Conservation (phyloP, 2,113 vertebrate species). For the Tretioscincus oriximinensis region DNA sequence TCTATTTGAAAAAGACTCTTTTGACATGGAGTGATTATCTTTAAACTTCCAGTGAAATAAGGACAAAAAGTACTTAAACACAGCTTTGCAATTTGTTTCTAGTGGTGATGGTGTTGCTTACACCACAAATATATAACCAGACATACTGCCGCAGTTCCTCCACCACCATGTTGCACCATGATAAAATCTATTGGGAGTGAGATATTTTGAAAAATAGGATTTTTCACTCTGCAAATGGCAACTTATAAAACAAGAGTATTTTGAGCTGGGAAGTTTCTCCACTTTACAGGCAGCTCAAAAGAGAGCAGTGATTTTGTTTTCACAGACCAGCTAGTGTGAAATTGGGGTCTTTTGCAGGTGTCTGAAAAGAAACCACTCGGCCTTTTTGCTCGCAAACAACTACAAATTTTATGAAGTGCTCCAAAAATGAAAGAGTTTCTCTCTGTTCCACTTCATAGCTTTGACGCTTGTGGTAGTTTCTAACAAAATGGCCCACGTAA, state of each 20-base stretch:
- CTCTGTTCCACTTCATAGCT: neutral
- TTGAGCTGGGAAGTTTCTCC: conserved; percentile 15
- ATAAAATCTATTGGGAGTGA: conserved; percentile 1
- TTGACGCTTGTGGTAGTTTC: neutral
- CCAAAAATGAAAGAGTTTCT: neutral
- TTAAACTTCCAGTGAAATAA: too few relatives aligned
- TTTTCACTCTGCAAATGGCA: neutral
- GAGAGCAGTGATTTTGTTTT: conserved; percentile 11
- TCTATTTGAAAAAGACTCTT: too few relatives aligned
- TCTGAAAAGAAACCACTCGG: neutral
- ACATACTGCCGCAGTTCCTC: too few relatives aligned
- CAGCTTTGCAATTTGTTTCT: too few relatives aligned
- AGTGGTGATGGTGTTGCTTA: too few relatives aligned
- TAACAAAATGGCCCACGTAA: neutral
- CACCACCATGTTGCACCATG: neutral
- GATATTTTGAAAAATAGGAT: neutral
- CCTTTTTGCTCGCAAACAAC: conserved; percentile 1
- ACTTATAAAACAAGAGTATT: neutral
- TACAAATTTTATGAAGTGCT: neutral
- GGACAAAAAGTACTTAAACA: too few relatives aligned
- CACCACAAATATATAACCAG: too few relatives aligned
- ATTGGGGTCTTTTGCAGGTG: neutral
- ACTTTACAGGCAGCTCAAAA: neutral
- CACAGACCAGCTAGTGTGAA: conserved; percentile 6
- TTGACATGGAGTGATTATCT: too few relatives aligned